Evolutionary conservation across 2,113 vertebrate genomes (phyloP).

Genomic region (Gobiocypris rarus): DNA sequence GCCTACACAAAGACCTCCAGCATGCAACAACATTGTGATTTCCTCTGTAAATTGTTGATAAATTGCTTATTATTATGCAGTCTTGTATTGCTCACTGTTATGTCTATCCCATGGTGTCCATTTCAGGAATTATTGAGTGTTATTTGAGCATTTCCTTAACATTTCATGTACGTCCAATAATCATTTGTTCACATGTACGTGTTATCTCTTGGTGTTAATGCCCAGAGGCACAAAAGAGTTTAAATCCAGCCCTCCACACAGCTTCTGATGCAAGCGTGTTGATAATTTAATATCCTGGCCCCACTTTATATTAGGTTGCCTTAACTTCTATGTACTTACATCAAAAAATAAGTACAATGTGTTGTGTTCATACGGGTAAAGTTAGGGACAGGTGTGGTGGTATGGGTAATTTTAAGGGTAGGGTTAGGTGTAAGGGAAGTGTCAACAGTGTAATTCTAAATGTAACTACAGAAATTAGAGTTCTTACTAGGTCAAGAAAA

Average conservation of each 20-base stretch:
- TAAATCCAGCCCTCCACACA: background rate
- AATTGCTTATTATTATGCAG: background rate
- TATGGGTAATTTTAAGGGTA: too few relatives aligned
- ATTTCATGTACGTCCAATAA: background rate
- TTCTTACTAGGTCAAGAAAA: too few relatives aligned
- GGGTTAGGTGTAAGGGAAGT: too few relatives aligned
- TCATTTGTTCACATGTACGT: background rate
- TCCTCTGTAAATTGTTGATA: background rate
- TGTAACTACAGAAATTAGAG: too few relatives aligned
- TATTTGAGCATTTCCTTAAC: background rate
- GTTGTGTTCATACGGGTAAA: too few relatives aligned
- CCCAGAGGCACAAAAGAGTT: background rate
- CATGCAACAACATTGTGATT: background rate
- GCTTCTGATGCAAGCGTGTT: background rate
- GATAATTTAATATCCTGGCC: background rate
- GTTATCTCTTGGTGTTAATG: background rate
- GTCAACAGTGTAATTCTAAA: too few relatives aligned
- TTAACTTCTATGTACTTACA: too few relatives aligned
- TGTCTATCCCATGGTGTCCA: background rate
- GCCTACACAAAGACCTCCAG: background rate
- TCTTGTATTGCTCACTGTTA: background rate
- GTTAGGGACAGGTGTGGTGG: too few relatives aligned
- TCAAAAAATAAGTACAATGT: too few relatives aligned
- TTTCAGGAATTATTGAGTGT: slow-evolving; percentile 3
- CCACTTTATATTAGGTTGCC: too few relatives aligned